Evolutionary conservation across 1,140 invertebrate species (phyloP).

Genomic region (Drosophila sulfurigaster): DNA sequence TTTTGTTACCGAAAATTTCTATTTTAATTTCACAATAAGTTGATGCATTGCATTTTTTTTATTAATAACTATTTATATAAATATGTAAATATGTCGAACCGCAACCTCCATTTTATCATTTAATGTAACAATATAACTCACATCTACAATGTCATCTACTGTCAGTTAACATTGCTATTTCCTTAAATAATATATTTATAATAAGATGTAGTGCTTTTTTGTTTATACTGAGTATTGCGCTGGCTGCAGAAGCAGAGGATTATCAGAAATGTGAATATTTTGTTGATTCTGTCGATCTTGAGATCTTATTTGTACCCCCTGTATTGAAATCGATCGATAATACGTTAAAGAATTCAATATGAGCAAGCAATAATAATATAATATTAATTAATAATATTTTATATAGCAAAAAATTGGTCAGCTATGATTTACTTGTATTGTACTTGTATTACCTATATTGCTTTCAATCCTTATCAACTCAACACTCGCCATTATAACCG

Average conservation of each 20-base stretch:
- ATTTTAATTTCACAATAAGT: background rate
- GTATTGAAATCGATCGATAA: too few species aligned
- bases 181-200: too few species aligned
- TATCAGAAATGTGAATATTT: conserved; percentile 1
- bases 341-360: background rate
- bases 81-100: too few species aligned
- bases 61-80: too few species aligned
- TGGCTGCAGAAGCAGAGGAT: background rate
- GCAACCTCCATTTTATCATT: too few species aligned
- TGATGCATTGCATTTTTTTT: background rate
- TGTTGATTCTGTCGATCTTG: conserved; percentile 2
- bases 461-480: background rate
- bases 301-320: conserved; percentile 5
- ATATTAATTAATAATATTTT: background rate
- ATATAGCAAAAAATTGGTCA: background rate
- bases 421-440: background rate
- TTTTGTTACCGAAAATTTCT: conserved; percentile 85
- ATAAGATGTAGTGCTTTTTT: background rate
- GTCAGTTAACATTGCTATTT: too few species aligned
- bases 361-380: background rate
- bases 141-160: too few species aligned
- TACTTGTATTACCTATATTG: too few species aligned
- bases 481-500: background rate
- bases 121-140: too few species aligned
- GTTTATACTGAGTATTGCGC: background rate